A percentile compares a stretch with the other conserved stretches of the same genome.
Conservation (phyloP, 2,113 vertebrate genomes). For the Melanerpes aurifrons region DNA sequence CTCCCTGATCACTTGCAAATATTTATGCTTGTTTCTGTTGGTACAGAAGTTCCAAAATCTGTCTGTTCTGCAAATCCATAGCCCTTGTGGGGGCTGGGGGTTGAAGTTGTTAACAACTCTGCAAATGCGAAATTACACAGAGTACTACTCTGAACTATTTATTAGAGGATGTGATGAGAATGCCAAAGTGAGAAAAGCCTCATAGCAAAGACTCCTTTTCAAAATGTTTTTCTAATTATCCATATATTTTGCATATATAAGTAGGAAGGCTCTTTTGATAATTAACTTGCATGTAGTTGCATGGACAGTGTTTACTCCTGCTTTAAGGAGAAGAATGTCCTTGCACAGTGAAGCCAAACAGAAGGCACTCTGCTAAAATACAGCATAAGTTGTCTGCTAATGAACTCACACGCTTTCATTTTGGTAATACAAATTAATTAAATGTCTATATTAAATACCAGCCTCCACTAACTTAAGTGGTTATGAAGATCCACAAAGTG, state of each 20-base stretch:
- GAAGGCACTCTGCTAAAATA: neutral
- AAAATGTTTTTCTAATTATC: neutral
- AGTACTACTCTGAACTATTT: neutral
- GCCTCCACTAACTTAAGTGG: accelerated
- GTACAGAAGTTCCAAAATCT: neutral
- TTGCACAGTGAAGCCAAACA: neutral
- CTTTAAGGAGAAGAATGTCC: neutral
- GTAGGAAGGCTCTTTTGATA: neutral
- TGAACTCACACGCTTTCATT: neutral
- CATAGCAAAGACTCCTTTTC: neutral
- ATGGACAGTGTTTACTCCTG: neutral
- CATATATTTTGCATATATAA: neutral
- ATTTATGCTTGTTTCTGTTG: neutral
- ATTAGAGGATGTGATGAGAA: neutral
- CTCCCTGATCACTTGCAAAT: neutral
- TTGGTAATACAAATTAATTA: no score
- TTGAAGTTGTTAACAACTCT: neutral
- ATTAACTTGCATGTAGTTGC: neutral
- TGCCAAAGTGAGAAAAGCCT: neutral
- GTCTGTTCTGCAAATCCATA: neutral
- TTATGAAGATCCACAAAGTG: neutral
- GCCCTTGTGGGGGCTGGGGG: neutral
- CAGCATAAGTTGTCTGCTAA: neutral
- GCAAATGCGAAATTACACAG: neutral
- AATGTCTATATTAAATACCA: neutral